phyloP scores from a whole-genome alignment of 2,797 vertebrate genomes.

The Gallinago solitaria region DNA sequence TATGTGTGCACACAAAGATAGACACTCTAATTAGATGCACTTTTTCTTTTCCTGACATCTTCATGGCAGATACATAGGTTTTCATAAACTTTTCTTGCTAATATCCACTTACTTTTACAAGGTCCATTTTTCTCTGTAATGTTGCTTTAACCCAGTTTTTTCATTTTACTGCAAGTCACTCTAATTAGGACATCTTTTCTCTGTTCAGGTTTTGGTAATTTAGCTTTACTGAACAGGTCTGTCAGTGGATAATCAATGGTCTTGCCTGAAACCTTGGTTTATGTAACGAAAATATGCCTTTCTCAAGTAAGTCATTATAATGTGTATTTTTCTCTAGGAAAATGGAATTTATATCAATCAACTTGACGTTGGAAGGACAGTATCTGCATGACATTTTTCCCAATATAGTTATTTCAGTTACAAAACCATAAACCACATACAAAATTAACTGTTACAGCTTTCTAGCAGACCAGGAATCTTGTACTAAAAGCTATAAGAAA shows the following conservation, averaged over 20 bases:
- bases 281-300: not conserved
- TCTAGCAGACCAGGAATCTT: not conserved
- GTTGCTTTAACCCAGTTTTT: constrained; percentile 8
- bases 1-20: not conserved
- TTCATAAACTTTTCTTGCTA: not conserved
- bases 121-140: not conserved
- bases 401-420: not conserved
- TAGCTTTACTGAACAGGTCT: not conserved
- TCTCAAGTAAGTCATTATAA: not conserved
- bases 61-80: not conserved
- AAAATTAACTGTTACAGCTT: not conserved
- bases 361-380: not conserved
- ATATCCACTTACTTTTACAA: not conserved
- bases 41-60: not conserved
- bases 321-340: not conserved
- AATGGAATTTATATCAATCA: not conserved
- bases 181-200: not conserved
- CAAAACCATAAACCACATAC: not conserved
- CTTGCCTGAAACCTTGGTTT: not conserved
- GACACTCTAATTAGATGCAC: not conserved
- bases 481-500: not conserved
- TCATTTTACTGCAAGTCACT: not conserved
- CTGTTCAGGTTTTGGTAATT: not conserved
- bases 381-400: not conserved
- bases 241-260: not conserved